Base-by-base conservation (phyloP, 2,797 vertebrate species). In the Cheirogaleus major region DNA sequence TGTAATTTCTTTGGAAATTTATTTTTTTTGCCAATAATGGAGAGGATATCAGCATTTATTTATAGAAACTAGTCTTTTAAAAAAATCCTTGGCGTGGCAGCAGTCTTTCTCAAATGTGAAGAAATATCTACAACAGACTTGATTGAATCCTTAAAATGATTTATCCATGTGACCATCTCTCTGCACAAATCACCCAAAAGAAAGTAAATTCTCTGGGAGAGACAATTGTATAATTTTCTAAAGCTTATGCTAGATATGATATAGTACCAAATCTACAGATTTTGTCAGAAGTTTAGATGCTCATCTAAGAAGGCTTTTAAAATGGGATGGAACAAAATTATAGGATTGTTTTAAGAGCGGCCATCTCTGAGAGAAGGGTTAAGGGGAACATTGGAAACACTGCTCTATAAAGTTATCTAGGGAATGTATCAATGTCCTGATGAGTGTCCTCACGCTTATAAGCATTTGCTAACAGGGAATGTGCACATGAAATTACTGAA, bases 61-160 rank as follows among this genome's bases (percentile, higher is more conserved):
- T 69, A 67, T 30, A 78, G 3, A 90, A 90, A 88, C 1, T 5
- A 59, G 7, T 5, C 25, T 45, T 83, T 67, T 1, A n/a, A 43
- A 35, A 50, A 50, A 75, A 70, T 4, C 0, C 4, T 45, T 65
- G 20, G 18, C 1, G 32, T 1, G 4, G 1, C 1, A 0, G 7
- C 38, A 0, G 1, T 55, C 32, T 86, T 91, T 93, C 32, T 96
- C 63, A 70, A 3, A 57, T 12, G 83, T 48, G 4, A 90, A 80
- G 38, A 23, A 1, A 32, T 32, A 75, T 4, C 9, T 25, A 23
- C 18, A 45, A 43, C 7, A 70, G 20, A 87, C 17, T 67, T 76
- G 14, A 17, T 45, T 69, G 7, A 11, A 10, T 73, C 17, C 30
- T 89, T 83, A 67, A 67, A 90, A 70, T 9, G 6, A 61, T 87